These are phyloP conservation scores for Dryocosmus kuriphilus DNA, from an alignment of 2,888 invertebrate species.

Conservation along the genomic window DNA sequence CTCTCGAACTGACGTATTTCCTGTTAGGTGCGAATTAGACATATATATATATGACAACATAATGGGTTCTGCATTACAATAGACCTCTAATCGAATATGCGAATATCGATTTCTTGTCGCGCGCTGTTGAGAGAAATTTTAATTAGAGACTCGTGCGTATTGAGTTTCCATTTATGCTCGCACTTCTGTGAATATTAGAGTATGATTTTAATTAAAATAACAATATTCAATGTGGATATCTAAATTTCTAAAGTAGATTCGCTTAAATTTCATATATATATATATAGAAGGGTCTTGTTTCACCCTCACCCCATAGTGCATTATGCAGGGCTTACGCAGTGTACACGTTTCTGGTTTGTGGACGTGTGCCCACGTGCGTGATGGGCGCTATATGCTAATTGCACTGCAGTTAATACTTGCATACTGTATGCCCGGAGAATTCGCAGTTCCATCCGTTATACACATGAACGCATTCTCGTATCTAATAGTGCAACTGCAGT, in stretches of 20 bases:
- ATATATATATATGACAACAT: slow-evolving; percentile 36
- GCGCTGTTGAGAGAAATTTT: neutral
- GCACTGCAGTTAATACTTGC: slow-evolving; percentile 30
- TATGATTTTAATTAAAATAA: neutral
- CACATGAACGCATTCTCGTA: slow-evolving; percentile 13
- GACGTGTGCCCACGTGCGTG: slow-evolving; percentile 26
- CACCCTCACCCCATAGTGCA: neutral
- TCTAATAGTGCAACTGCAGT: neutral
- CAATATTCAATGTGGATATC: neutral
- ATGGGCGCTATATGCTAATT: slow-evolving; percentile 33
- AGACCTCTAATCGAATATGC: slow-evolving; percentile 16
- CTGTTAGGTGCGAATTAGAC: slow-evolving; percentile 34
- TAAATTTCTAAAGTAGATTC: slow-evolving; percentile 2
- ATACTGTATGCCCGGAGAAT: slow-evolving; percentile 10
- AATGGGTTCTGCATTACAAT: slow-evolving; percentile 36
- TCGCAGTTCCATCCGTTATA: slow-evolving; percentile 34
- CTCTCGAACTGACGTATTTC: slow-evolving; percentile 22
- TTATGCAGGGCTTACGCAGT: slow-evolving; percentile 16
- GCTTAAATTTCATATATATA: neutral
- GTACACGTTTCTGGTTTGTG: neutral
- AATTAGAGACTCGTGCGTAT: neutral
- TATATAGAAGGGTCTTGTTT: neutral
- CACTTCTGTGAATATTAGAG: too few relatives aligned
- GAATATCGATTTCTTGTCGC: slow-evolving; percentile 23
- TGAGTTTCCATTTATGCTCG: too few relatives aligned